Evolutionary conservation across 1,140 invertebrate species (phyloP).

Genomic region (Zaprionus tsacasi): DNA sequence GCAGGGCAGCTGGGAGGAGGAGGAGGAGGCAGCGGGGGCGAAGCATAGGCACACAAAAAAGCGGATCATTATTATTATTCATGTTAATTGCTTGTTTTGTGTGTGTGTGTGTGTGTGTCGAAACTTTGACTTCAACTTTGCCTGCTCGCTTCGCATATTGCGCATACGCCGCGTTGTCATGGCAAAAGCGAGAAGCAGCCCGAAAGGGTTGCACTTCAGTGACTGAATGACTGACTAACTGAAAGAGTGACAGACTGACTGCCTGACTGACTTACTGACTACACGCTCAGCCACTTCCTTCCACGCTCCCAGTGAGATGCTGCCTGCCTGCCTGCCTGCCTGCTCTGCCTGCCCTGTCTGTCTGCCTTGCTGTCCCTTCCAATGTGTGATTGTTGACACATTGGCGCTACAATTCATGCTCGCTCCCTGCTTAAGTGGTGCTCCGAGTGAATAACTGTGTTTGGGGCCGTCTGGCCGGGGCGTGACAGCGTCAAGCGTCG

Average conservation of each 20-base stretch:
- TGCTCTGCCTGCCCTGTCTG: slow-evolving; percentile 2
- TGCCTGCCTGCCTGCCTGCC: background rate
- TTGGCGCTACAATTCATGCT: slow-evolving; percentile 55
- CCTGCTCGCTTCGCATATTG: slow-evolving; percentile 45
- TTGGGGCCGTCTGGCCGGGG: slow-evolving; percentile 28
- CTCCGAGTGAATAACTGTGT: slow-evolving; percentile 40
- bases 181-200: slow-evolving; percentile 4
- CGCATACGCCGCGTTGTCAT: slow-evolving; percentile 71
- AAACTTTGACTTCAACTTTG: slow-evolving; percentile 33
- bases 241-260: background rate
- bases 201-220: slow-evolving; percentile 61
- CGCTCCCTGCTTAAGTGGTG: slow-evolving; percentile 52
- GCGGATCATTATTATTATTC: slow-evolving; percentile 59
- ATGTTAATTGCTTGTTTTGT: slow-evolving; percentile 77
- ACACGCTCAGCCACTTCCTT: background rate
- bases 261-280: background rate
- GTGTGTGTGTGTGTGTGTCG: slow-evolving; percentile 24
- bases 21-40: too few relatives aligned
- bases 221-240: background rate
- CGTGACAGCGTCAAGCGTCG: slow-evolving; percentile 38
- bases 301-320: background rate
- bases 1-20: too few relatives aligned
- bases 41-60: background rate
- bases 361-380: slow-evolving; percentile 11
- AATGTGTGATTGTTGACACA: slow-evolving; percentile 57